phyloP scores from a whole-genome alignment of 2,113 vertebrate genomes.

The Scomber scombrus region DNA sequence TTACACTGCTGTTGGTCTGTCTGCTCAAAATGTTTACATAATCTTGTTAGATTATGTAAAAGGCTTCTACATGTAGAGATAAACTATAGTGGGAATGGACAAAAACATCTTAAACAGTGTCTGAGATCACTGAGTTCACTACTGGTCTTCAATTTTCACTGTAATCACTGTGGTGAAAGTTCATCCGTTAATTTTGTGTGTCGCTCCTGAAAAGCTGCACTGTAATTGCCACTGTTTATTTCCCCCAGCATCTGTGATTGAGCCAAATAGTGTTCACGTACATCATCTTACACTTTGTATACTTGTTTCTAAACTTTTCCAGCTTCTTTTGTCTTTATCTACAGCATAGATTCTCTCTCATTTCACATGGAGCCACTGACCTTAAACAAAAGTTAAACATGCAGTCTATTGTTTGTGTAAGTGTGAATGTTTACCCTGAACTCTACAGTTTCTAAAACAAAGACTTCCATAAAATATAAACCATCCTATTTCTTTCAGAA shows the following conservation, averaged over 20 bases:
- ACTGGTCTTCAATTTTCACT: not conserved
- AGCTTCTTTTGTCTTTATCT: constrained; percentile 8
- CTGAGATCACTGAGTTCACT: constrained; percentile 10
- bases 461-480: constrained; percentile 30
- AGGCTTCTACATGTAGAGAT: constrained; percentile 13
- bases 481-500: not conserved
- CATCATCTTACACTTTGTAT: not conserved
- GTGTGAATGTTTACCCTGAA: constrained; percentile 46
- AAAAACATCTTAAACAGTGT: constrained; percentile 8
- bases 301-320: not conserved
- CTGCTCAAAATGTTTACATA: constrained; percentile 23
- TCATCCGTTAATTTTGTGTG: not conserved
- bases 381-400: not conserved
- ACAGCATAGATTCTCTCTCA: not conserved
- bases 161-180: not conserved
- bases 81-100: not conserved
- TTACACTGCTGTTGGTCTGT: constrained; percentile 46
- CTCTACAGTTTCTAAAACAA: constrained; percentile 19
- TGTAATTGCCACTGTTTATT: not conserved
- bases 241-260: constrained; percentile 1
- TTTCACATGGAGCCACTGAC: not conserved
- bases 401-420: constrained; percentile 26
- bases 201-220: not conserved
- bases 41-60: constrained; percentile 15
- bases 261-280: not conserved